Evolutionary conservation across 1,140 invertebrate species (phyloP).

Genomic region (Euschistus heros): DNA sequence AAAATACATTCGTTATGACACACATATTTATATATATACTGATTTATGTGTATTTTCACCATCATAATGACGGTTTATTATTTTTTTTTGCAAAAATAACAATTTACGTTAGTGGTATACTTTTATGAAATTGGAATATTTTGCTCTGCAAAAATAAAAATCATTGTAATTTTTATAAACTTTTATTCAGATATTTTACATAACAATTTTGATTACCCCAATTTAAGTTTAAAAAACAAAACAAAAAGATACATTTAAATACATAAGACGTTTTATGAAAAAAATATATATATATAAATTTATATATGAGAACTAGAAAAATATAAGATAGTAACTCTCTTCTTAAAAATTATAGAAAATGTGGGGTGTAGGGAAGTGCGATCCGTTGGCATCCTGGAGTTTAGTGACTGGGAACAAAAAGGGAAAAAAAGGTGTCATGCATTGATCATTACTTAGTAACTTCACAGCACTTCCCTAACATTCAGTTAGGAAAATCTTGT

Average conservation of each 20-base stretch:
- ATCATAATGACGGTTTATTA: too few relatives aligned
- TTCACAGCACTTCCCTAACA: conserved; percentile 7
- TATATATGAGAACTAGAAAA: conserved; percentile 13
- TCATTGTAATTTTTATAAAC: conserved; percentile 11
- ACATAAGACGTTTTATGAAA: background rate
- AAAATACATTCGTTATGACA: conserved; percentile 11
- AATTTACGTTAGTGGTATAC: too few relatives aligned
- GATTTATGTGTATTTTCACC: too few relatives aligned
- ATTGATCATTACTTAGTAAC: conserved; percentile 3
- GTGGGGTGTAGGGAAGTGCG: conserved; percentile 22
- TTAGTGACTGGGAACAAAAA: conserved; percentile 29
- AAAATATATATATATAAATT: conserved; percentile 5
- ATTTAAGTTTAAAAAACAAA: conserved; percentile 3
- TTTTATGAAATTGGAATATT: conserved; percentile 1
- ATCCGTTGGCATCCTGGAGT: conserved; percentile 21
- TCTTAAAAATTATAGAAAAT: conserved; percentile 23
- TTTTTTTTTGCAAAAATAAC: too few relatives aligned
- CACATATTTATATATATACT: conserved; percentile 12
- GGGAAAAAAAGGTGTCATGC: conserved; percentile 23
- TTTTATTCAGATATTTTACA: conserved; percentile 20
- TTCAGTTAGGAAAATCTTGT: conserved; percentile 2
- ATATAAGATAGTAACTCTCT: conserved; percentile 18
- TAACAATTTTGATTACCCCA: conserved; percentile 1
- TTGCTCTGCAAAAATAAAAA: conserved; percentile 32
- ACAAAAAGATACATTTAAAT: background rate